Evolutionary conservation across 64 coral and sea anemone species (phyloP).

Genomic region (Montipora cactus): DNA sequence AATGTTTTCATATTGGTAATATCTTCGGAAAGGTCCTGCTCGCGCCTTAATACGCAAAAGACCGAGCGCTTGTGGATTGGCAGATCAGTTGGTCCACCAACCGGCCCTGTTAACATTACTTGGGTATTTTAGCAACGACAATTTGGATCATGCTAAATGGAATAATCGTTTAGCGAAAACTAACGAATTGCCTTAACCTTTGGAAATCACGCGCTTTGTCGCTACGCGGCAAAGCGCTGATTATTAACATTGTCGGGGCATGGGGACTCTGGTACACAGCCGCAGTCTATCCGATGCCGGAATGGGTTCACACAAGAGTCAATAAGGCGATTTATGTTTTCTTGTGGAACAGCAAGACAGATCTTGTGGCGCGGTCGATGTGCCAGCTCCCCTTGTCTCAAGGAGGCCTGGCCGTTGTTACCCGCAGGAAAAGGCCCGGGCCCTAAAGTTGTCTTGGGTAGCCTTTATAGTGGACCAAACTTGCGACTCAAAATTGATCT

Average conservation of each 20-base stretch:
- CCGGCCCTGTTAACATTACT: conserved; percentile 5
- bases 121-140: background rate
- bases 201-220: too few relatives aligned
- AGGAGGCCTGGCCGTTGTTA: background rate
- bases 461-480: background rate
- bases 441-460: background rate
- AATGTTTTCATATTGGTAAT: background rate
- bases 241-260: background rate
- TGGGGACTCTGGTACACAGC: conserved; percentile 52
- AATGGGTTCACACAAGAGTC: background rate
- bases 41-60: conserved; percentile 38
- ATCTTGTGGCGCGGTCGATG: background rate
- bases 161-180: too few relatives aligned
- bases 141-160: background rate
- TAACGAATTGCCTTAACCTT: too few relatives aligned
- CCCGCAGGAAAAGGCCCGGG: background rate
- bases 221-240: too few relatives aligned
- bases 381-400: background rate
- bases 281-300: background rate
- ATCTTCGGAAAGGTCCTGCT: conserved; percentile 8
- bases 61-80: conserved; percentile 56
- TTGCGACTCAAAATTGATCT: background rate
- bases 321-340: conserved; percentile 19
- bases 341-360: conserved; percentile 52
- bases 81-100: background rate